Evolutionary conservation across 92 coral and sea anemone species (phyloP), one percentile per base, ranked within the genome.

Genomic region (Parazoanthus darwini): DNA sequence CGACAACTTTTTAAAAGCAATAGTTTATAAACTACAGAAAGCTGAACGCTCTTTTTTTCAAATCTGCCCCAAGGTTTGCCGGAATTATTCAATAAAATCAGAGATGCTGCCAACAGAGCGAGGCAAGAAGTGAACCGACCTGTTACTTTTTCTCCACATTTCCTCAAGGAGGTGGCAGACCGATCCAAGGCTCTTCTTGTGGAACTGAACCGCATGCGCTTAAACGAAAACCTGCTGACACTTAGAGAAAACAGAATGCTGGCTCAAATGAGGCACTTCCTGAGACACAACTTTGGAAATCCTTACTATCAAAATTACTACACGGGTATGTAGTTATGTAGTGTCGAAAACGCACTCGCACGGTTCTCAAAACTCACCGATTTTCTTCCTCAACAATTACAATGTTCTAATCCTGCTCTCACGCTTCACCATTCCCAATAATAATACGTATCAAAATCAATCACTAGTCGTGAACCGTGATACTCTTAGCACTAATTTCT

Each of bases 171-270:
- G 38, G 75, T 22, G 25, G 66, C 86, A 38, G 86, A 82, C 75
- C 63, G 68, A 39, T 65, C 86, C 58, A 37, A 23, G 35, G 86
- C 76, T 18, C 86, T 82, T 59, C 43, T 36, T 37, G 44, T 26
- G 13, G 76, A 65, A n/a, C 73, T 82, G 13, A 63, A 82, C 37
- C 42, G 44, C 56, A 22, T 82, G 51, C 16, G 25, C 14, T 42
- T 82, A 9, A 82, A 82, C 56, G 56, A 65, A 59, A 82, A 82
- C n/a, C 74, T 82, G 38, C 86, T 82, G 86, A 82, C 86, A 6
- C 86, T 6, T 9, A 82, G 86, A 63, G 86, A 82, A 43, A 82
- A 39, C 74, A 82, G 76, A 82, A 82, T 82, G 86, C 76, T 82
- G 86, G 86, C 86, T 65, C 74, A 82, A 65, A 39, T 67, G 18